phyloP scores from a whole-genome alignment of 2,888 invertebrate species.

The Halocaridina rubra region DNA sequence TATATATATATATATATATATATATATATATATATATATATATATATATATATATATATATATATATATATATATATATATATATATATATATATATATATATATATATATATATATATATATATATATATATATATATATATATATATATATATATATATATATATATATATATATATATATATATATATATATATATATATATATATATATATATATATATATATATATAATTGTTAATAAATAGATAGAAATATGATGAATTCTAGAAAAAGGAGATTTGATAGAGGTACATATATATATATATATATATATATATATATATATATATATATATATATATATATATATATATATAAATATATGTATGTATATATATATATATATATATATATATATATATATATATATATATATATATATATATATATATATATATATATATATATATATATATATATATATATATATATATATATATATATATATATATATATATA shows the following conservation, averaged over 20 bases:
- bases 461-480: not conserved
- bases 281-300: not conserved
- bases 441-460: not conserved
- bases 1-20: not conserved
- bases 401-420: not conserved
- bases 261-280: not conserved
- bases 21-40: not conserved
- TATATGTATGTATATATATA: not conserved
- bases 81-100: not conserved
- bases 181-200: not conserved
- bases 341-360: not conserved
- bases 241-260: not conserved
- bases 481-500: not conserved
- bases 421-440: not conserved
- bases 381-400: not conserved
- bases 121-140: constrained; percentile 14
- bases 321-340: not conserved
- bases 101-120: not conserved
- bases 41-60: not conserved
- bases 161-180: not conserved
- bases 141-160: not conserved
- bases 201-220: not conserved
- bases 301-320: not conserved
- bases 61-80: constrained; percentile 8
- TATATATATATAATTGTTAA: not conserved